These are phyloP conservation scores for Anguilla megastoma DNA, from an alignment of 2,797 vertebrate species.

Conservation along the genomic window DNA sequence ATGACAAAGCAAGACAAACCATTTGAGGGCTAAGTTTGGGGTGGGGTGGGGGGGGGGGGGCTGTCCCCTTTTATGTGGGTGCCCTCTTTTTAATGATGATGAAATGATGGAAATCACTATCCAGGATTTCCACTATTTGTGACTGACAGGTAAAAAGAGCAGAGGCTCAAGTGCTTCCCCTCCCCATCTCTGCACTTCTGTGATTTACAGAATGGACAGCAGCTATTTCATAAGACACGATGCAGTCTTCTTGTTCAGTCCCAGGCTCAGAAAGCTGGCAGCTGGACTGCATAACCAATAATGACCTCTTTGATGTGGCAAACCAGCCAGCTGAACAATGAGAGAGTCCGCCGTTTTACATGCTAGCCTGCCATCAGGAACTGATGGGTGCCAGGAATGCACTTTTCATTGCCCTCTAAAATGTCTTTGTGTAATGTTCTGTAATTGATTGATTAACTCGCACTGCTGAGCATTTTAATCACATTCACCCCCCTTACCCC, in stretches of 20 bases:
- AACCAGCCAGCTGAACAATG: constrained; percentile 32
- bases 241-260: constrained; percentile 4
- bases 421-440: background rate
- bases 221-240: constrained; percentile 19
- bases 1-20: background rate
- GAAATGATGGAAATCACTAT: background rate
- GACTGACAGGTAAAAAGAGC: background rate
- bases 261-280: constrained; percentile 1
- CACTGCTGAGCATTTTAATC: background rate
- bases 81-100: constrained; percentile 2
- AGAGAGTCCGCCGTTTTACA: constrained; percentile 40
- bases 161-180: background rate
- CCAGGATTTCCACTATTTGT: background rate
- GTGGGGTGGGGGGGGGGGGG: too few relatives aligned
- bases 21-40: background rate
- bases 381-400: constrained; percentile 57
- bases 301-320: constrained; percentile 18
- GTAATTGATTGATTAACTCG: constrained; percentile 8
- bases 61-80: background rate
- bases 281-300: background rate
- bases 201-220: constrained; percentile 35
- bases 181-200: constrained; percentile 1
- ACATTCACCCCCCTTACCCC: background rate
- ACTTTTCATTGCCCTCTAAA: background rate
- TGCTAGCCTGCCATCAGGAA: constrained; percentile 48